These are phyloP conservation scores for Tetragnatha montana DNA, from an alignment of 2,888 invertebrate genomes.

Conservation along the genomic window DNA sequence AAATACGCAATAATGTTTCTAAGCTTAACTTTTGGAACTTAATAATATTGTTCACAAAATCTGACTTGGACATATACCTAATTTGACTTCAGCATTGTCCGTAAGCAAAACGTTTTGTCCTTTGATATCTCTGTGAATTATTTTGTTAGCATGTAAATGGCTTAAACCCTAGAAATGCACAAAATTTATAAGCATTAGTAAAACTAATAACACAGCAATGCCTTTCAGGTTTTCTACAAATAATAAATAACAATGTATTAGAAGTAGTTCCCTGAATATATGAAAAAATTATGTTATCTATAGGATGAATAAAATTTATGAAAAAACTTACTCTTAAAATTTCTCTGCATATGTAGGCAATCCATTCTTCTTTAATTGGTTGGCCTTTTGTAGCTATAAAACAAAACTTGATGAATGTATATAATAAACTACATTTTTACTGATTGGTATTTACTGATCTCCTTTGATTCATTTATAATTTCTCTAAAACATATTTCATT, in stretches of 20 bases:
- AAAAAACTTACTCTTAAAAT: slow-evolving; percentile 79
- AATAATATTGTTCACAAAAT: not conserved
- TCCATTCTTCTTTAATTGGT: slow-evolving; percentile 99
- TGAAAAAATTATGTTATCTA: not conserved
- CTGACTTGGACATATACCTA: slow-evolving; percentile 76
- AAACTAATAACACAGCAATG: not conserved
- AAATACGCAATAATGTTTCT: not conserved
- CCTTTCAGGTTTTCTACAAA: not conserved
- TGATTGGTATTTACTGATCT: no score
- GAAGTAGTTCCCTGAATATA: not conserved
- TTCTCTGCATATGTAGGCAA: slow-evolving; percentile 97
- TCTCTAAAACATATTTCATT: no score
- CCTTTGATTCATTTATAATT: no score
- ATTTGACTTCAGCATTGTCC: slow-evolving; percentile 99
- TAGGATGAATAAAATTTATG: not conserved
- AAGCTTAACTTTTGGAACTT: not conserved
- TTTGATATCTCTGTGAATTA: slow-evolving; percentile 99
- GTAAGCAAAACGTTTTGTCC: slow-evolving; percentile 99
- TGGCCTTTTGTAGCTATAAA: slow-evolving; percentile 91
- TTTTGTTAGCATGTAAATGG: slow-evolving; percentile 98
- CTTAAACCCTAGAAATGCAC: slow-evolving; percentile 87
- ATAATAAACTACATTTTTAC: no score
- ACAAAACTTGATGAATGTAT: not conserved
- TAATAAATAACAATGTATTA: not conserved
- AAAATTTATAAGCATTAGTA: not conserved